These are phyloP conservation scores for Pteromalus puparum DNA, from an alignment of 1,140 invertebrate species.

Conservation along the genomic window DNA sequence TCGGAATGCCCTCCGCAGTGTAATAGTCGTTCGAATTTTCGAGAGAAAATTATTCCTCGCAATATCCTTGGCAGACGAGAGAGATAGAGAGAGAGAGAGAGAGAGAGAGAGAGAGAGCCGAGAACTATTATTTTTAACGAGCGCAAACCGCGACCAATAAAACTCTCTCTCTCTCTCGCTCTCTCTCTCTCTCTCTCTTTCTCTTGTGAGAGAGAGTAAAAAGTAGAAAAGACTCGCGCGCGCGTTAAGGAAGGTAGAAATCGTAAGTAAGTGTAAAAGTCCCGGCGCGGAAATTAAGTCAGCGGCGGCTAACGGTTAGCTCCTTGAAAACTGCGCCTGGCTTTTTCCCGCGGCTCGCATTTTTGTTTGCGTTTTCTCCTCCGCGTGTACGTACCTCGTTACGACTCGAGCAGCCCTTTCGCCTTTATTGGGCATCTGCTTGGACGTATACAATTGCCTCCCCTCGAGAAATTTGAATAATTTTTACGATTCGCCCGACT, in stretches of 20 bases:
- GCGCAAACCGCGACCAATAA: slow-evolving; percentile 34
- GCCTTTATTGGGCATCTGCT: slow-evolving; percentile 5
- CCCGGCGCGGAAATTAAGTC: slow-evolving; percentile 41
- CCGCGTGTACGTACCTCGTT: background rate
- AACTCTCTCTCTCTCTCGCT: background rate
- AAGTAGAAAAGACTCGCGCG: background rate
- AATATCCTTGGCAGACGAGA: background rate
- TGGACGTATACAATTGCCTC: background rate
- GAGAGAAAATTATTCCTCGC: background rate
- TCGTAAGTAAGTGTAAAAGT: slow-evolving; percentile 50
- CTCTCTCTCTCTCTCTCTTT: background rate
- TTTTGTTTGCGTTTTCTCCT: background rate
- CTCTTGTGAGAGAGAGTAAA: background rate
- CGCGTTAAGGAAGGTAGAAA: background rate
- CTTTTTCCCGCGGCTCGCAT: background rate
- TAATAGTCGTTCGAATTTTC: too few species aligned
- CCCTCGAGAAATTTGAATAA: background rate
- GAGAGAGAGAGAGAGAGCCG: background rate
- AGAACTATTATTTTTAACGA: slow-evolving; percentile 48
- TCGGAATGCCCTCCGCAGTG: background rate
- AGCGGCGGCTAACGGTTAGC: slow-evolving; percentile 23
- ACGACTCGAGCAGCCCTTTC: too few species aligned
- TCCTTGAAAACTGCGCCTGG: slow-evolving; percentile 7
- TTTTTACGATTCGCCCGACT: background rate
- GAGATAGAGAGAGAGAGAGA: too few species aligned